Percentiles rank a stretch among this genome's conserved stretches.
phyloP scores from a whole-genome alignment of 2,888 invertebrate species.

The Crioceris asparagi region DNA sequence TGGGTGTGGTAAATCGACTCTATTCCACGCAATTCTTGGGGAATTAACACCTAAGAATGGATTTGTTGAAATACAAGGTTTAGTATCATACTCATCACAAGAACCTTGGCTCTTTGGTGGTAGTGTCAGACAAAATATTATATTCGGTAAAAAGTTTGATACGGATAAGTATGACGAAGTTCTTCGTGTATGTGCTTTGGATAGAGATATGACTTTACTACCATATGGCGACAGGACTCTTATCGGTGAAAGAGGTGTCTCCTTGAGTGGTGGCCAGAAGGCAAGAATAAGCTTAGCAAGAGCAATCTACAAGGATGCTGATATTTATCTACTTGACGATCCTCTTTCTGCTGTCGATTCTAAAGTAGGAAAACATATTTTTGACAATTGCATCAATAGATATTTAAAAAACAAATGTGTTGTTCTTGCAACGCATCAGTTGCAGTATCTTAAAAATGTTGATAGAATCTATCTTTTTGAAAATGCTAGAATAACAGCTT shows the following conservation, averaged over 20 bases:
- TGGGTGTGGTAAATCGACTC: conserved; percentile 49
- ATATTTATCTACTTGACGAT: conserved; percentile 79
- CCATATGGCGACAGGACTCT: conserved; percentile 70
- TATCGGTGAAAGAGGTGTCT: conserved; percentile 63
- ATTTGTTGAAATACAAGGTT: conserved; percentile 54
- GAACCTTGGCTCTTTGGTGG: conserved; percentile 74
- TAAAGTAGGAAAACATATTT: conserved; percentile 75
- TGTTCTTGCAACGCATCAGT: conserved; percentile 63
- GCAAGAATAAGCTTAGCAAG: conserved; percentile 80
- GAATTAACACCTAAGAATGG: conserved; percentile 61
- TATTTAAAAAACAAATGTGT: conserved; percentile 56
- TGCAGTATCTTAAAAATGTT: conserved; percentile 50
- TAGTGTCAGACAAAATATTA: conserved; percentile 82
- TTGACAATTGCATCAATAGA: conserved; percentile 60
- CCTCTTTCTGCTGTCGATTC: conserved; percentile 84
- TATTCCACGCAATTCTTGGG: conserved; percentile 48
- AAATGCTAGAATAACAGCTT: conserved; percentile 42
- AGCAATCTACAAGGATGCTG: conserved; percentile 71
- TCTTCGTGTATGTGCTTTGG: conserved; percentile 57
- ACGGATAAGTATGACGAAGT: conserved; percentile 53
- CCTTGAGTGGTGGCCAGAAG: conserved; percentile 69
- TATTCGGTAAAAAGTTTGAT: conserved; percentile 71
- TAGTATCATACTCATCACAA: conserved; percentile 67
- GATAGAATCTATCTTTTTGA: conserved; percentile 45
- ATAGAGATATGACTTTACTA: conserved; percentile 59